Percentiles rank a stretch among this genome's conserved stretches.
Conservation (phyloP, 2,888 invertebrate genomes). For the Tolmerus cingulatus region DNA sequence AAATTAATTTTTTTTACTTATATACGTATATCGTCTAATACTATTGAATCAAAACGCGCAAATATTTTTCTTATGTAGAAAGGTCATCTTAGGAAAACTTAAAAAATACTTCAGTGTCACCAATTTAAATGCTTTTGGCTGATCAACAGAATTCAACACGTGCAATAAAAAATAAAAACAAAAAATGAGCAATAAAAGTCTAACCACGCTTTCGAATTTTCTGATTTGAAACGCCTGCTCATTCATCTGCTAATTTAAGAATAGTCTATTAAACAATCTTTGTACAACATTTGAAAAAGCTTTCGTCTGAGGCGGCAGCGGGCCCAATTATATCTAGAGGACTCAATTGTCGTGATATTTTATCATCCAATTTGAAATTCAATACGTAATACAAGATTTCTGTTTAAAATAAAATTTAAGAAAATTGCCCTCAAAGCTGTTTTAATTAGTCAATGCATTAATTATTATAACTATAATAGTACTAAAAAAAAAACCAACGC, state of each 20-base stretch:
- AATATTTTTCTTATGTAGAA: neutral
- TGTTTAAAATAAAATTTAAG: neutral
- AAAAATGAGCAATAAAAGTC: neutral
- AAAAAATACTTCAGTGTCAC: neutral
- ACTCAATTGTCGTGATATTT: neutral
- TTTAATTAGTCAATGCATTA: too few relatives aligned
- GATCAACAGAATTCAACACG: neutral
- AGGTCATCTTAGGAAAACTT: neutral
- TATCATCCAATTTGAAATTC: neutral
- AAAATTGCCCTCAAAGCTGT: neutral
- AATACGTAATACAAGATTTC: neutral
- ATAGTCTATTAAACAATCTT: neutral
- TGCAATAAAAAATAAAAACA: neutral
- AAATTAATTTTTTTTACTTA: too few relatives aligned
- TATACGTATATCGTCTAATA: too few relatives aligned
- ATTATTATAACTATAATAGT: neutral
- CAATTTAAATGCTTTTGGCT: neutral
- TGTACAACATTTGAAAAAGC: neutral
- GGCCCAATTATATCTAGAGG: neutral
- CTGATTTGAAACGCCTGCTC: neutral
- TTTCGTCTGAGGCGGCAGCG: neutral
- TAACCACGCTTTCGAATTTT: neutral
- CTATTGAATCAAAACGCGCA: neutral
- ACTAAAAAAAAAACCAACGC: too few relatives aligned
- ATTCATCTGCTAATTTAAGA: neutral